phyloP scores from a whole-genome alignment of 2,888 invertebrate genomes.

The Tenodera sinensis region DNA sequence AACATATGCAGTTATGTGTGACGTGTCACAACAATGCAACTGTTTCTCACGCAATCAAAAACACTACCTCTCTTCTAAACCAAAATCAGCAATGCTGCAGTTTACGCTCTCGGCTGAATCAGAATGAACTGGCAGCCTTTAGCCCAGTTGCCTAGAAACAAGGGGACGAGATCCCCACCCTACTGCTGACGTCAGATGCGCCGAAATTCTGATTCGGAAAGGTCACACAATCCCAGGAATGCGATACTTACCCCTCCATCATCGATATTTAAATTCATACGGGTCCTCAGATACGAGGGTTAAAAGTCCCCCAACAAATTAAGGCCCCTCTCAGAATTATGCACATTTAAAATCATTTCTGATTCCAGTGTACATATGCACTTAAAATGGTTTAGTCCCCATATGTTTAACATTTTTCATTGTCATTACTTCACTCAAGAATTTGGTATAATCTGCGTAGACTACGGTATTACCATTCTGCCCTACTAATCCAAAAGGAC shows the following conservation, averaged over 20 bases:
- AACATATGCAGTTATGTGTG: neutral
- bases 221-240: neutral
- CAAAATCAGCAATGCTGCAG: neutral
- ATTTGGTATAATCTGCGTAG: too few relatives aligned
- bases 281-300: too few relatives aligned
- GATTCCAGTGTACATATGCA: too few relatives aligned
- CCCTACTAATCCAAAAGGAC: too few relatives aligned
- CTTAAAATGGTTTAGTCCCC: too few relatives aligned
- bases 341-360: too few relatives aligned
- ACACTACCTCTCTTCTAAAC: neutral
- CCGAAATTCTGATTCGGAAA: constrained; percentile 23
- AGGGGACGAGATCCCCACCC: neutral
- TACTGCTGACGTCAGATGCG: constrained; percentile 25
- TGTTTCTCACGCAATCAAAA: neutral
- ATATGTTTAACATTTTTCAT: too few relatives aligned
- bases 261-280: neutral
- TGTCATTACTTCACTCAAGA: too few relatives aligned
- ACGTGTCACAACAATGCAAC: neutral
- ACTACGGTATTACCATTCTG: too few relatives aligned
- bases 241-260: neutral
- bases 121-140: neutral
- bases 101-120: neutral
- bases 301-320: too few relatives aligned
- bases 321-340: too few relatives aligned
- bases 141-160: constrained; percentile 4